These are phyloP conservation scores for Catocala sponsa DNA, from an alignment of 2,888 invertebrate species.

Conservation along the genomic window DNA sequence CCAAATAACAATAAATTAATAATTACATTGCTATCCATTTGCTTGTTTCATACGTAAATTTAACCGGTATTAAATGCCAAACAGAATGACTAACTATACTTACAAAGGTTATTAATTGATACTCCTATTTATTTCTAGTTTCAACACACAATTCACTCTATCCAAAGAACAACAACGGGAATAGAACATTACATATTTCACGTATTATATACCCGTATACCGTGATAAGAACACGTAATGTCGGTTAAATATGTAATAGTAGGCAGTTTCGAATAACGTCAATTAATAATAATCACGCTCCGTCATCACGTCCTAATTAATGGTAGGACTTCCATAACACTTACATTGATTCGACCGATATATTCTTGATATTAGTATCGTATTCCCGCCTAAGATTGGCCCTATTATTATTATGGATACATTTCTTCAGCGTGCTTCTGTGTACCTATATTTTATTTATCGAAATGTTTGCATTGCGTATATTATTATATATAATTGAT, in stretches of 20 bases:
- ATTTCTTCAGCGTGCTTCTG: neutral
- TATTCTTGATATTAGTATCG: constrained; percentile 36
- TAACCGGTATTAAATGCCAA: too few relatives aligned
- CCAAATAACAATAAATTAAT: too few relatives aligned
- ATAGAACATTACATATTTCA: constrained; percentile 26
- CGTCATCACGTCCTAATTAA: constrained; percentile 56
- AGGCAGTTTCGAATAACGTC: constrained; percentile 50
- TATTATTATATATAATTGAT: too few relatives aligned
- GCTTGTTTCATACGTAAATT: too few relatives aligned
- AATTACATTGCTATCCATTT: too few relatives aligned
- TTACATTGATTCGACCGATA: constrained; percentile 43
- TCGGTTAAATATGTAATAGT: constrained; percentile 37
- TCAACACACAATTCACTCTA: too few relatives aligned
- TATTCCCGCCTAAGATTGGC: constrained; percentile 29
- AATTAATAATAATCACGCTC: constrained; percentile 58
- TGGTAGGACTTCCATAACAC: constrained; percentile 54
- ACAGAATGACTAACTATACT: too few relatives aligned
- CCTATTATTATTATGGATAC: constrained; percentile 22
- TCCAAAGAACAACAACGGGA: neutral
- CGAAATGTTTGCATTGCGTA: too few relatives aligned
- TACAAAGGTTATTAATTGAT: too few relatives aligned
- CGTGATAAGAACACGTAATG: too few relatives aligned
- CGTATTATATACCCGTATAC: constrained; percentile 5
- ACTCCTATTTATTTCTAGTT: too few relatives aligned
- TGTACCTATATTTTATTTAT: too few relatives aligned